Percentiles rank a stretch among this genome's conserved stretches.
phyloP scores from a whole-genome alignment of 2,888 invertebrate genomes.

The Elmis aenea region DNA sequence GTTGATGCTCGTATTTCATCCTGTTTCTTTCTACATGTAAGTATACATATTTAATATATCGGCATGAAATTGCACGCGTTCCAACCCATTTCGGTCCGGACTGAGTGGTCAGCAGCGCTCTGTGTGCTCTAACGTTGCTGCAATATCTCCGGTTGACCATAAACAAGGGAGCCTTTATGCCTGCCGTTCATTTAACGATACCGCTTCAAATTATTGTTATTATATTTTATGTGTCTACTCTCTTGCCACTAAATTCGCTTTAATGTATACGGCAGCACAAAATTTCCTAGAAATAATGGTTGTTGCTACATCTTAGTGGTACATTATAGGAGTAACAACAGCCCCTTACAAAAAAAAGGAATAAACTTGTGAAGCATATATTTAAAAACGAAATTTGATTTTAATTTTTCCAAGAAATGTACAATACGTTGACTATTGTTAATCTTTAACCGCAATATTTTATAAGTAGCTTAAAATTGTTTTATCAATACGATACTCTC shows the following conservation, averaged over 20 bases:
- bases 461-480: too few relatives aligned
- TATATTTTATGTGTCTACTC: slow-evolving; percentile 31
- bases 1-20: slow-evolving; percentile 23
- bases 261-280: slow-evolving; percentile 11
- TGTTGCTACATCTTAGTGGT: too few relatives aligned
- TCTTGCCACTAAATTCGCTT: slow-evolving; percentile 17
- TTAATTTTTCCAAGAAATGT: too few relatives aligned
- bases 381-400: too few relatives aligned
- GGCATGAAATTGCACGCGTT: slow-evolving; percentile 36
- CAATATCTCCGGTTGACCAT: slow-evolving; percentile 30
- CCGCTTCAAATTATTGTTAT: slow-evolving; percentile 36
- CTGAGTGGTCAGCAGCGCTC: slow-evolving; percentile 32
- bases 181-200: slow-evolving; percentile 34
- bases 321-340: too few relatives aligned
- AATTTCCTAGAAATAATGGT: too few relatives aligned
- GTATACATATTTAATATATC: slow-evolving; percentile 29
- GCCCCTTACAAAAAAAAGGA: too few relatives aligned
- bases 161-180: slow-evolving; percentile 34
- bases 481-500: too few relatives aligned
- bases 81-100: slow-evolving; percentile 30
- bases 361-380: too few relatives aligned
- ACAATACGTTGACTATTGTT: too few relatives aligned
- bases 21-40: slow-evolving; percentile 22
- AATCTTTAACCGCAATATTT: too few relatives aligned
- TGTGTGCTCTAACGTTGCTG: slow-evolving; percentile 26